Conservation (phyloP, 2,113 vertebrate genomes). For the Sphyrna mokarran region DNA sequence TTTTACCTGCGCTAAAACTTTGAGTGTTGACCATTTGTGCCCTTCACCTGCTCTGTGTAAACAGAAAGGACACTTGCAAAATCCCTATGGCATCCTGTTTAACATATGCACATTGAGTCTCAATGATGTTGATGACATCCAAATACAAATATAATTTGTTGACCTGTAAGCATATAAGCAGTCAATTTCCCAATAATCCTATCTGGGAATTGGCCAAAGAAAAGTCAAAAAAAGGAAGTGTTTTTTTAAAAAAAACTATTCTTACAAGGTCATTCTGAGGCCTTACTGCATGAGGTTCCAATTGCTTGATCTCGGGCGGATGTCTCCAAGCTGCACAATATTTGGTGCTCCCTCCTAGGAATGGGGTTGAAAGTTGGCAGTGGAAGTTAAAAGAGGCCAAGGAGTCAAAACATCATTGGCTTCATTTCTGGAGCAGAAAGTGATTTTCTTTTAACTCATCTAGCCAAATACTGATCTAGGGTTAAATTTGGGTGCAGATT, state of each 20-base stretch:
- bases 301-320: not conserved
- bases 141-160: not conserved
- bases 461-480: not conserved
- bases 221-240: not conserved
- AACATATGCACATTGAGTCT: not conserved
- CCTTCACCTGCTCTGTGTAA: not conserved
- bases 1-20: not conserved
- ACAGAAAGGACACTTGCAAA: not conserved
- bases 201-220: not conserved
- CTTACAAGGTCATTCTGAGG: not conserved
- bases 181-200: not conserved
- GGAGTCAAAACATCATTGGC: not conserved
- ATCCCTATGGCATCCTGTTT: not conserved
- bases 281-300: not conserved
- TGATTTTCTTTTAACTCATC: not conserved
- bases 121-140: not conserved
- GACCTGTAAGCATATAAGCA: not conserved
- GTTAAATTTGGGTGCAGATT: not conserved
- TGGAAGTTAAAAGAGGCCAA: not conserved
- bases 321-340: not conserved
- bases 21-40: not conserved
- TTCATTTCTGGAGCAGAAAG: not conserved
- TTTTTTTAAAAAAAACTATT: not conserved
- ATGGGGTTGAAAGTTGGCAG: not conserved
- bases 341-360: not conserved